Percentiles rank a stretch among this genome's conserved stretches.
These are phyloP conservation scores for Idris sp. DNA, from an alignment of 1,140 invertebrate species.

Conservation along the genomic window DNA sequence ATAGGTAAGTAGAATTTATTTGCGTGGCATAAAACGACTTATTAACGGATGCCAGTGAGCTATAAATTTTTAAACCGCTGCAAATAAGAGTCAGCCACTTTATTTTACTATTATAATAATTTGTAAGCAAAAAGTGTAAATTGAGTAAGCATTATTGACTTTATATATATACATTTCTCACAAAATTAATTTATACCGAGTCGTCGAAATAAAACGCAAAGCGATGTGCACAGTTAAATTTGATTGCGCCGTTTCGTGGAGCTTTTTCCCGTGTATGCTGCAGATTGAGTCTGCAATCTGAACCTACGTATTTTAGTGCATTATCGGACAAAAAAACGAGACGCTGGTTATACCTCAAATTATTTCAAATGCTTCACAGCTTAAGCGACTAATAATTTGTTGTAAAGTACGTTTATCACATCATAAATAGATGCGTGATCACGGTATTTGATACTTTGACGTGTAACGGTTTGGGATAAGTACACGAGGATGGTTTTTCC, in stretches of 20 bases:
- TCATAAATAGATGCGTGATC: constrained; percentile 52
- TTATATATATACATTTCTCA: constrained; percentile 7
- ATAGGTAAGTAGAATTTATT: constrained; percentile 19
- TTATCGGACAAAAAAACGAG: constrained; percentile 34
- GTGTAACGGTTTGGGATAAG: constrained; percentile 39
- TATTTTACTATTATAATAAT: constrained; percentile 30
- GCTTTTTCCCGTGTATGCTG: constrained; percentile 5
- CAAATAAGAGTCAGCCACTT: constrained; percentile 15
- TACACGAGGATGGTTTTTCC: constrained; percentile 12
- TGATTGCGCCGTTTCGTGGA: constrained; percentile 1
- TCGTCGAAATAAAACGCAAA: constrained; percentile 13
- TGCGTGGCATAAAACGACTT: not conserved
- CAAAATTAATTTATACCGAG: constrained; percentile 32
- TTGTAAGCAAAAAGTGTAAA: too few relatives aligned
- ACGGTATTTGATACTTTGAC: constrained; percentile 52
- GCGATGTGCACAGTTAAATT: constrained; percentile 9
- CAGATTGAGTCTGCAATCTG: constrained; percentile 36
- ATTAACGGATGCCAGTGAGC: constrained; percentile 15
- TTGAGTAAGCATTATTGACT: too few relatives aligned
- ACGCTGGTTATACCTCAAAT: constrained; percentile 28
- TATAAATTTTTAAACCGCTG: constrained; percentile 19
- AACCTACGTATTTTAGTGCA: constrained; percentile 33
- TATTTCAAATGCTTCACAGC: constrained; percentile 19
- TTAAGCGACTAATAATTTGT: constrained; percentile 35
- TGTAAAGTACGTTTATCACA: constrained; percentile 54